Base-by-base conservation (phyloP, 2,113 vertebrate genomes). In the Cinclus mexicanus region DNA sequence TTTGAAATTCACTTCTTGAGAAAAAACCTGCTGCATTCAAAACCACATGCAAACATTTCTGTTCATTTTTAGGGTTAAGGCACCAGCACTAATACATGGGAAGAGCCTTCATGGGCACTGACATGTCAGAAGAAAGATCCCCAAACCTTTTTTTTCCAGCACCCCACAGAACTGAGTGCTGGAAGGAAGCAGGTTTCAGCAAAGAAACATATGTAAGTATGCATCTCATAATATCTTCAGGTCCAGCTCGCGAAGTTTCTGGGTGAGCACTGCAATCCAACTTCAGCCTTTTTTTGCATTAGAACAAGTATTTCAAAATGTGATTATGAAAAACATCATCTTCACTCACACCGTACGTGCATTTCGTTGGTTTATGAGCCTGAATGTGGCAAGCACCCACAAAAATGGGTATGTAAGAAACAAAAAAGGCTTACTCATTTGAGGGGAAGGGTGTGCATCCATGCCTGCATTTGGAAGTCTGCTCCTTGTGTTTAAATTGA, bases 11-110 rank as follows among this genome's bases (percentile, higher is more conserved):
- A 53, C 18, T 55, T 83, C 24, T 94, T 74, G 80, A 87, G 26
- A 53, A 89, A 94, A 89, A 82, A 84, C 14, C 3, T 60, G 52
- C 59, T 64, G 47, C 59, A 84, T 86, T 52, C 59, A 67, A 84
- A 93, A 68, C 8, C 28, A 79, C 20, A 91, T 19, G 17, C 81
- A 75, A 94, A 71, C 17, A 83, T 57, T 92, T 90, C 39, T 88
- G 46, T 89, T 91, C 49, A 55, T 64, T 87, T 88, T 84, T 53
- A 82, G 68, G 67, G 55, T 49, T 94, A 95, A 96, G 95, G 96
- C 94, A 93, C 87, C 81, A 94, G 74, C 47, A 65, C 39, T 61
- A n/a, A 44, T 63, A 76, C 1, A 4, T 35, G 59, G 55, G 47
- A 93, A 84, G 52, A 86, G 25, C 56, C 56, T 86, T 75, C 37